phyloP scores from a whole-genome alignment of 2,888 invertebrate genomes.

The Cetonia aurata region DNA sequence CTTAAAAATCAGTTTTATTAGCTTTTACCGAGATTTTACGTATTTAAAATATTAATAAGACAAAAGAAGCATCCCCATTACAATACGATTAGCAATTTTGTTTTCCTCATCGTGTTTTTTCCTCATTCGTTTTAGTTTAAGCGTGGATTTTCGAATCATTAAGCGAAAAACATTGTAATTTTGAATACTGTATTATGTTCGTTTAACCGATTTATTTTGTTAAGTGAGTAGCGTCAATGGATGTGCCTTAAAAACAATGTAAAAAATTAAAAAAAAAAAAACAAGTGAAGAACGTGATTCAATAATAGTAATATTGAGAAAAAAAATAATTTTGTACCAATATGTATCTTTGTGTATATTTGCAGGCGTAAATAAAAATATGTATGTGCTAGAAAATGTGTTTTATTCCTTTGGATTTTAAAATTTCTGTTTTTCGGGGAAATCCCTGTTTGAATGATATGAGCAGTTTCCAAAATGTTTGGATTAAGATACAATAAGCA shows the following conservation, averaged over 20 bases:
- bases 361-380: slow-evolving; percentile 44
- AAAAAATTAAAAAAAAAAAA: neutral
- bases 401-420: slow-evolving; percentile 10
- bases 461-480: too few relatives aligned
- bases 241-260: slow-evolving; percentile 41
- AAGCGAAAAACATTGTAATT: neutral
- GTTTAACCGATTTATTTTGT: slow-evolving; percentile 7
- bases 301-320: neutral
- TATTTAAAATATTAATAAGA: too few relatives aligned
- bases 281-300: slow-evolving; percentile 39
- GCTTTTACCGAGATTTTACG: too few relatives aligned
- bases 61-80: too few relatives aligned
- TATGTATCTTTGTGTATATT: slow-evolving; percentile 41
- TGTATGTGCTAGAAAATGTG: slow-evolving; percentile 29
- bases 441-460: too few relatives aligned
- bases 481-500: too few relatives aligned
- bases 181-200: slow-evolving; percentile 22
- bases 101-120: neutral
- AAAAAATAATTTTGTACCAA: slow-evolving; percentile 46
- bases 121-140: slow-evolving; percentile 1
- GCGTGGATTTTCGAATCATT: slow-evolving; percentile 25
- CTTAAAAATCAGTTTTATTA: too few relatives aligned
- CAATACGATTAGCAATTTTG: too few relatives aligned
- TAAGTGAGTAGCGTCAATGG: slow-evolving; percentile 41
- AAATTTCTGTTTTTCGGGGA: too few relatives aligned